Evolutionary conservation across 2,888 invertebrate genomes (phyloP).

Genomic region (Dryomyza anilis): DNA sequence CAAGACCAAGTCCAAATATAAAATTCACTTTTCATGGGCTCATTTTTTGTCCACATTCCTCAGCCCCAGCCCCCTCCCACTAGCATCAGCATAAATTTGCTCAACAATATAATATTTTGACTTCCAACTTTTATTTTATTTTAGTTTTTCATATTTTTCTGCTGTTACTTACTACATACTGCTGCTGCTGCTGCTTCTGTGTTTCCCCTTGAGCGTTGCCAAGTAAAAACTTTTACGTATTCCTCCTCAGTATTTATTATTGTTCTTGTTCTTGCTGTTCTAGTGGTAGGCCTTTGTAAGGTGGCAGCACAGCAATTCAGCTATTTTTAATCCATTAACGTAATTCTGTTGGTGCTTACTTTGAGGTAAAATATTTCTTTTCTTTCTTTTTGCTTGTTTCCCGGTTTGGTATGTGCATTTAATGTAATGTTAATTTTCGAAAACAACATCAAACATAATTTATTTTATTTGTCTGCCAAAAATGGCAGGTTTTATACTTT

Average conservation of each 20-base stretch:
- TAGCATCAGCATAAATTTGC: slow-evolving; percentile 1
- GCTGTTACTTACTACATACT: background rate
- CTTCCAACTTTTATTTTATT: slow-evolving; percentile 2
- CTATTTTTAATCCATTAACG: slow-evolving; percentile 20
- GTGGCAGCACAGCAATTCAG: slow-evolving; percentile 3
- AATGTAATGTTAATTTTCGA: no score
- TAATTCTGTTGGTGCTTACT: background rate
- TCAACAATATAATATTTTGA: slow-evolving; percentile 15
- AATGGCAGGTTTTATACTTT: no score
- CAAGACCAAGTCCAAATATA: background rate
- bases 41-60: no score
- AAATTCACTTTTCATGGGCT: slow-evolving; percentile 3
- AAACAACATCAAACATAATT: no score
- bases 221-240: slow-evolving; percentile 6
- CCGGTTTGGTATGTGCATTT: no score
- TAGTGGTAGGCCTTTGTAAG: background rate
- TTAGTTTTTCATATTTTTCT: background rate
- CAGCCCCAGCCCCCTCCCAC: background rate
- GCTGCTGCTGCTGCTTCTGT: background rate
- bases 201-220: background rate
- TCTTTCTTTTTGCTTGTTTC: no score
- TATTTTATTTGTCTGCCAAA: no score
- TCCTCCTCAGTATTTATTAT: background rate
- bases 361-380: background rate
- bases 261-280: background rate